A percentile compares a stretch with the other conserved stretches of the same genome.
phyloP scores from a whole-genome alignment of 2,888 invertebrate genomes.

The Neoascia interrupta region DNA sequence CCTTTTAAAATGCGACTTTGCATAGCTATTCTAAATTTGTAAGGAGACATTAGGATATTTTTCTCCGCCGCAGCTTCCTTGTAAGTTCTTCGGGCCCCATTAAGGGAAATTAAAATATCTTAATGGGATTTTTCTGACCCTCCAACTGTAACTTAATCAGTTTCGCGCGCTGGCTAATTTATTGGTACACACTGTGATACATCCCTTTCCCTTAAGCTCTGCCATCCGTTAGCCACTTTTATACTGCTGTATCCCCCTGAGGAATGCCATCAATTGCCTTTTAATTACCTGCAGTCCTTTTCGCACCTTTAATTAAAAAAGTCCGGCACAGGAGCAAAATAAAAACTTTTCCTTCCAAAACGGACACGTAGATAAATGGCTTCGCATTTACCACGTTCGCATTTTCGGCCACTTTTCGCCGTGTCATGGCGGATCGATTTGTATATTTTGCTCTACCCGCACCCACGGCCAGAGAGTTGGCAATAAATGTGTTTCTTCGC shows the following conservation, averaged over 20 bases:
- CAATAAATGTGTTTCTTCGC: constrained; percentile 48
- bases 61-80: too few relatives aligned
- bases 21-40: too few relatives aligned
- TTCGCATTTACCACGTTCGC: constrained; percentile 45
- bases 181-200: constrained; percentile 52
- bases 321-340: constrained; percentile 8
- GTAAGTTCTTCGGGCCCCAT: too few relatives aligned
- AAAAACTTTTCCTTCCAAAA: constrained; percentile 11
- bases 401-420: constrained; percentile 55
- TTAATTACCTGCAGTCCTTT: constrained; percentile 61
- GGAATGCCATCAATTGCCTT: constrained; percentile 49
- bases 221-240: constrained; percentile 28
- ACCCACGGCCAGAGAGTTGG: background rate
- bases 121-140: constrained; percentile 43
- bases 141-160: constrained; percentile 30
- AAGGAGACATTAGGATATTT: too few relatives aligned
- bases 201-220: constrained; percentile 1
- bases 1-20: too few relatives aligned
- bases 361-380: constrained; percentile 39
- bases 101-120: constrained; percentile 60
- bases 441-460: background rate
- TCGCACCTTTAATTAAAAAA: constrained; percentile 67
- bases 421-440: constrained; percentile 59
- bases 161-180: constrained; percentile 47
- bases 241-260: constrained; percentile 23